Evolutionary conservation across 2,797 vertebrate species (phyloP), one percentile per base, ranked within the genome.

Genomic region (Lithobates pipiens): DNA sequence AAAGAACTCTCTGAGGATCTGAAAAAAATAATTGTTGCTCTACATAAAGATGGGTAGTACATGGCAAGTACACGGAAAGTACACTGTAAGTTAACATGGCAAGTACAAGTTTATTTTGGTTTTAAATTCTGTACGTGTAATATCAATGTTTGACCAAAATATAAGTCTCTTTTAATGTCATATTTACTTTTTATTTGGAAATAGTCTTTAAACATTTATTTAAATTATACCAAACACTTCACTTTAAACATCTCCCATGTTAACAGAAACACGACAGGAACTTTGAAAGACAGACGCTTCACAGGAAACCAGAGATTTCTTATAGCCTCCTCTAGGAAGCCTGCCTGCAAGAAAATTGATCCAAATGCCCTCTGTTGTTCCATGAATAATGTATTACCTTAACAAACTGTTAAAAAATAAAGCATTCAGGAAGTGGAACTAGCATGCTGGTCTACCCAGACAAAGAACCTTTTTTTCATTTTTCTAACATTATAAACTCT

Each of bases 301-400:
- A 57, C 50, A 29, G 65, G 65, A 71, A 77, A 57, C 50, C 32
- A 23, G 32, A 77, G 61, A 68, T 65, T 46, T 77, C 50, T 25
- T 77, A 71, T 42, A 71, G 67, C 61, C 65, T 84, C 67, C 57
- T n/a, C 32, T 57, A 77, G 76, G 68, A 71, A 84, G 76, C n/a
- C 76, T 34, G 75, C 25, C 74, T 42, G 82, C 32, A 44, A 63
- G 82, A 71, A 84, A 84, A 84, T 72, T 84, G 82, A 84, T 78
- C 75, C 76, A 77, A 84, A 84, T 84, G 82, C 34, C 82, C 82
- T 84, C 82, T 77, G 77, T 78, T 68, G 67, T 63, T 77, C 75
- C n/a, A 34, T 84, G 82, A 77, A 84, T 84, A 44, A 84, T 84
- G 61, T 78, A 84, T 84, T 61, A 72, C 34, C 36, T 13, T 63